Evolutionary conservation across 2,113 vertebrate genomes (phyloP).

Genomic region (Propithecus coquereli): DNA sequence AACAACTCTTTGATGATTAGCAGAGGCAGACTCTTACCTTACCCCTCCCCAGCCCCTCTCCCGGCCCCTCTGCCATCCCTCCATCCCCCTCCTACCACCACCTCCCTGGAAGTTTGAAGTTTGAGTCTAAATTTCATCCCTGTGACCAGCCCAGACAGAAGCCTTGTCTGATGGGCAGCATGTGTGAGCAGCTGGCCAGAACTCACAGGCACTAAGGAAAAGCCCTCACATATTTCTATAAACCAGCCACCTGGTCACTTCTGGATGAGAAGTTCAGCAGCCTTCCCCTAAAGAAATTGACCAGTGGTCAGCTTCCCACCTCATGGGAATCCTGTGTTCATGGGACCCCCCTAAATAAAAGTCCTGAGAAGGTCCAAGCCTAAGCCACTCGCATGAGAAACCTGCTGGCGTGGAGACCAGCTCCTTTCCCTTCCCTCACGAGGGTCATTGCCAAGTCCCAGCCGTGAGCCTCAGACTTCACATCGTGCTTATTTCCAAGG

Average conservation of each 20-base stretch:
- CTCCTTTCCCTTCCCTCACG: background rate
- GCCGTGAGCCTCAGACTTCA: background rate
- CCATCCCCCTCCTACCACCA: fast-evolving
- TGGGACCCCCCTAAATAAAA: background rate
- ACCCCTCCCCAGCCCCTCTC: too few relatives aligned
- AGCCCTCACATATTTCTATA: background rate
- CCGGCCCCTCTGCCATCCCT: background rate
- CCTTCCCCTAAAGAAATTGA: background rate
- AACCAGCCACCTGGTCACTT: background rate
- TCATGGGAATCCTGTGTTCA: background rate
- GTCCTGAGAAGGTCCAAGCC: background rate
- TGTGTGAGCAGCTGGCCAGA: background rate
- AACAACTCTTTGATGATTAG: background rate
- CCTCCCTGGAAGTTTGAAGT: background rate
- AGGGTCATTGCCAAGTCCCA: too few relatives aligned
- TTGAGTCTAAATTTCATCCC: background rate
- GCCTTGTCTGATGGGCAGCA: background rate
- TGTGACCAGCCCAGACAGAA: background rate
- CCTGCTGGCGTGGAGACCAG: background rate
- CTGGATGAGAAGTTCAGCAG: background rate
- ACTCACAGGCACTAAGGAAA: background rate
- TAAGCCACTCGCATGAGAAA: background rate
- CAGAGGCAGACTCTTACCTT: background rate
- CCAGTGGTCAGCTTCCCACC: background rate
- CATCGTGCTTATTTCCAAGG: background rate